These are phyloP conservation scores for Enteromius viviparus DNA, from an alignment of 2,797 vertebrate genomes.

Conservation along the genomic window DNA sequence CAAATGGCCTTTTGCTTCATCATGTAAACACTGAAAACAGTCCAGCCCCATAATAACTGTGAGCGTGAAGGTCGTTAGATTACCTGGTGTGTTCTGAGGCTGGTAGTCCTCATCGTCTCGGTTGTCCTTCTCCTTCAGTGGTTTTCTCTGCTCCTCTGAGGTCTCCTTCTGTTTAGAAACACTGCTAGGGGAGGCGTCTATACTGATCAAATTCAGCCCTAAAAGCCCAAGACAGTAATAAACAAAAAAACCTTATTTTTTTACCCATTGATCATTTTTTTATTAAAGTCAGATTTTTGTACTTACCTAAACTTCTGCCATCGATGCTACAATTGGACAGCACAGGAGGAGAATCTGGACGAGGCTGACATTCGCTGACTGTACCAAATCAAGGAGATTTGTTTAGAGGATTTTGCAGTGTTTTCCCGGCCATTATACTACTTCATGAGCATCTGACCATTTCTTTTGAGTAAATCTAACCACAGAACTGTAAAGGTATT, in stretches of 20 bases:
- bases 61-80: neutral
- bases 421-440: too few species aligned
- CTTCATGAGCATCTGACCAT: too few species aligned
- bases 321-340: conserved; percentile 87
- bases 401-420: neutral
- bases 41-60: neutral
- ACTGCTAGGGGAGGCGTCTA: conserved; percentile 43
- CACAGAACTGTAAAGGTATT: too few species aligned
- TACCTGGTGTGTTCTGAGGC: conserved; percentile 69
- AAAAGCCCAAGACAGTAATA: neutral
- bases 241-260: neutral
- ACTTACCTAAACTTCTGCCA: conserved; percentile 74
- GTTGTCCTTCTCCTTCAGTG: conserved; percentile 55
- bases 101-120: conserved; percentile 72
- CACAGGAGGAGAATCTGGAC: conserved; percentile 57
- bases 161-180: conserved; percentile 65
- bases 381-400: neutral
- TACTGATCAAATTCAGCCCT: conserved; percentile 81
- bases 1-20: neutral
- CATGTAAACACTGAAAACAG: neutral
- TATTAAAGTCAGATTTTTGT: neutral
- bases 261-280: neutral
- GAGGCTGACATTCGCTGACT: conserved; percentile 50
- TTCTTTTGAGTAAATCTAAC: too few species aligned
- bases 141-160: conserved; percentile 60